A percentile compares a stretch with the other conserved stretches of the same genome.
Conservation (phyloP, 2,113 vertebrate genomes). For the Hydropotes inermis region DNA sequence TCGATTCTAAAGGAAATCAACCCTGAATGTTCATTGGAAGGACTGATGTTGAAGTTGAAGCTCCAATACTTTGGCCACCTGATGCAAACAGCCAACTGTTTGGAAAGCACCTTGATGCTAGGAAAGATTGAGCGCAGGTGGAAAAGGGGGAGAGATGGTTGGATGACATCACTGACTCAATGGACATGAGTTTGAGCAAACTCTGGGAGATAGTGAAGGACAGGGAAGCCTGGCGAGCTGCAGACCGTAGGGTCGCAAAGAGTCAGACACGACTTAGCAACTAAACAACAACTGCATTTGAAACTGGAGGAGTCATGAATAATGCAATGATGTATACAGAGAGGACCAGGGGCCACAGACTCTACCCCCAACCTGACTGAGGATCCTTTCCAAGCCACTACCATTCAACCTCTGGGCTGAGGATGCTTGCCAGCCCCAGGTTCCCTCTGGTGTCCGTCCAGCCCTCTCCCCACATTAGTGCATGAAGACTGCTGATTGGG, state of each 20-base stretch:
- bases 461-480: fast-evolving
- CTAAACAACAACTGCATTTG: not conserved
- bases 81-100: not conserved
- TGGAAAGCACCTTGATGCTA: not conserved
- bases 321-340: fast-evolving
- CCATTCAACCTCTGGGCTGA: fast-evolving
- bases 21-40: not conserved
- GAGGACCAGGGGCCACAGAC: fast-evolving
- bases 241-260: not conserved
- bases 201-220: not conserved
- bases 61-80: not conserved
- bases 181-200: not conserved
- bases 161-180: not conserved
- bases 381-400: not conserved
- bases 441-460: fast-evolving
- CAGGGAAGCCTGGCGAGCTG: not conserved
- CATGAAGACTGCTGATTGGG: not conserved
- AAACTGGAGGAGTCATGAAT: fast-evolving
- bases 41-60: not conserved
- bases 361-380: fast-evolving
- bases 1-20: not conserved
- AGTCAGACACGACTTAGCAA: fast-evolving
- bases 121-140: not conserved
- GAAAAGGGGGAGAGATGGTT: not conserved
- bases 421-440: not conserved